Conservation (phyloP, 1,140 invertebrate species). For the Drosophila sechellia region DNA sequence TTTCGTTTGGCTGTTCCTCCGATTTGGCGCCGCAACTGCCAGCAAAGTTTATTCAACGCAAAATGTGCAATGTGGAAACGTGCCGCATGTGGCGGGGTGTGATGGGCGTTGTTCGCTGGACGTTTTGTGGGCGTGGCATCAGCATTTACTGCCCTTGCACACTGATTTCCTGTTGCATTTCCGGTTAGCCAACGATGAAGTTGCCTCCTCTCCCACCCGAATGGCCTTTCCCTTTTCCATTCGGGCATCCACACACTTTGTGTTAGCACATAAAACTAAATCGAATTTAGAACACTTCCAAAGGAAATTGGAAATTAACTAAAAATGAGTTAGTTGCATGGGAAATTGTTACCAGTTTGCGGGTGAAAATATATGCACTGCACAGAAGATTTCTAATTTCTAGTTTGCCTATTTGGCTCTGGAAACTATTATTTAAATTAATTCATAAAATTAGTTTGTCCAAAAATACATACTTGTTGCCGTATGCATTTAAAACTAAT, state of each 20-base stretch:
- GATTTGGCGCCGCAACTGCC: conserved; percentile 19
- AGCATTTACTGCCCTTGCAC: conserved; percentile 56
- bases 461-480: background rate
- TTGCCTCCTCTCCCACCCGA: background rate
- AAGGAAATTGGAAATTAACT: conserved; percentile 66
- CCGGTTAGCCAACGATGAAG: conserved; percentile 33
- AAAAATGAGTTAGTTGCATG: conserved; percentile 45
- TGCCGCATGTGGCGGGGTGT: conserved; percentile 28
- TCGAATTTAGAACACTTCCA: conserved; percentile 58
- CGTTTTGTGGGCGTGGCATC: conserved; percentile 26
- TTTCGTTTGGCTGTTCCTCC: conserved; percentile 8
- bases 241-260: background rate
- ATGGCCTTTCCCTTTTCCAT: background rate
- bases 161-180: conserved; percentile 79
- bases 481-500: background rate
- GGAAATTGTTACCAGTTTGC: conserved; percentile 31
- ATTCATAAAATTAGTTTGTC: conserved; percentile 1
- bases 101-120: background rate
- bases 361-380: background rate
- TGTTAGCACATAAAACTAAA: conserved; percentile 53
- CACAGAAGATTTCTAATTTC: background rate
- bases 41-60: conserved; percentile 78
- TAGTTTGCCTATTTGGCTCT: background rate
- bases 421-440: conserved; percentile 2
- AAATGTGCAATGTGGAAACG: conserved; percentile 71